phyloP scores from a whole-genome alignment of 2,888 invertebrate species.

The Imbricaverruca yamaguchii region DNA sequence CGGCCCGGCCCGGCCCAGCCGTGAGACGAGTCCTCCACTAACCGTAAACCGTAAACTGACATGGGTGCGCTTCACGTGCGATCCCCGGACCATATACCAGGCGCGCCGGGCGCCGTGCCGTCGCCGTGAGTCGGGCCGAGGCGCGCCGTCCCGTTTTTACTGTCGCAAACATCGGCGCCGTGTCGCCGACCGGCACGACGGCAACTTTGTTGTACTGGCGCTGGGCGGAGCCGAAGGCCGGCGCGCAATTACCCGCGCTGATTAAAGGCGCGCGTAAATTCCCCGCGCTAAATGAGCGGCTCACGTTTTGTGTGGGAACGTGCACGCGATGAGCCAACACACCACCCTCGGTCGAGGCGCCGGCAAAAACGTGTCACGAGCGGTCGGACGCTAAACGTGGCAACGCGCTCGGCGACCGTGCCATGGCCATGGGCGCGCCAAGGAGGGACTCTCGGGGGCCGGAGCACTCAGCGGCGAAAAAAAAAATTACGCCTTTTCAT shows the following conservation, averaged over 20 bases:
- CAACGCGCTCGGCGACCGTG: no score
- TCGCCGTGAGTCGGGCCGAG: background rate
- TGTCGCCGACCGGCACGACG: background rate
- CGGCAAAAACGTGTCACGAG: background rate
- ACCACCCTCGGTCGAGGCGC: background rate
- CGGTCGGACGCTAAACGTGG: background rate
- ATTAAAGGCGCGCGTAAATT: background rate
- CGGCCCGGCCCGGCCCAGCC: no score
- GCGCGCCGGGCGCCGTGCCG: background rate
- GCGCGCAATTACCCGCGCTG: background rate
- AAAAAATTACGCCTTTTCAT: no score
- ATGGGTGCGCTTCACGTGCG: background rate
- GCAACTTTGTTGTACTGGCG: background rate
- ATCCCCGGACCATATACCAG: background rate
- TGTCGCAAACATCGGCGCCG: background rate
- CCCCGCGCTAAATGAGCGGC: background rate
- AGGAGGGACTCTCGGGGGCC: no score
- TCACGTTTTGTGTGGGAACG: background rate
- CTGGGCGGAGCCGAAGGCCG: background rate
- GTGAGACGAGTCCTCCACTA: no score
- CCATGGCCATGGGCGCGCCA: no score
- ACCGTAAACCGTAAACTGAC: background rate
- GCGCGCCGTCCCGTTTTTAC: background rate
- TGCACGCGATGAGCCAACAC: background rate
- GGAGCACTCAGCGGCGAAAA: no score